Evolutionary conservation across 2,888 invertebrate species (phyloP).

Genomic region (Drosophila nr. medialis): DNA sequence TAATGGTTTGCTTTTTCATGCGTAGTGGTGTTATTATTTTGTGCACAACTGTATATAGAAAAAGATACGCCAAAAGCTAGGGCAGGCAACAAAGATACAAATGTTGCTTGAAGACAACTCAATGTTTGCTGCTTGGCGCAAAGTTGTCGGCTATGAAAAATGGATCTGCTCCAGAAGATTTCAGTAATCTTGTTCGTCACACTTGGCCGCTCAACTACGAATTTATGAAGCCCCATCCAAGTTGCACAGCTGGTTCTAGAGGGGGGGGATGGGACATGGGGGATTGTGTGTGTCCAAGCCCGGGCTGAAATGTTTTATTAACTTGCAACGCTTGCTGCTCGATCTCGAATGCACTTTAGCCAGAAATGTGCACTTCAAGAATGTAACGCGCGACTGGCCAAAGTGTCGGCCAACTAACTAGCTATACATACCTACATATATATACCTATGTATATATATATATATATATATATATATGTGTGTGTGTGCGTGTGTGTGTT

Average conservation of each 20-base stretch:
- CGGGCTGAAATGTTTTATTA: slow-evolving; percentile 67
- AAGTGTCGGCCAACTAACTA: slow-evolving; percentile 55
- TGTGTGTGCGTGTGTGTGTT: slow-evolving; percentile 48
- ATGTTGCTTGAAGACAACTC: slow-evolving; percentile 52
- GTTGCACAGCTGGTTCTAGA: slow-evolving; percentile 44
- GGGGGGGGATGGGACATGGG: slow-evolving; percentile 3
- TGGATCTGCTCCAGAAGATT: slow-evolving; percentile 85
- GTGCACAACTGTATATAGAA: not conserved
- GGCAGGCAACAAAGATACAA: slow-evolving; percentile 32
- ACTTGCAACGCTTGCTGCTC: slow-evolving; percentile 66
- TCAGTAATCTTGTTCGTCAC: slow-evolving; percentile 84
- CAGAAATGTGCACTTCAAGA: slow-evolving; percentile 71
- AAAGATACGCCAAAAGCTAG: slow-evolving; percentile 20
- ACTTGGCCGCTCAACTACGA: slow-evolving; percentile 84
- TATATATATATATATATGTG: slow-evolving; percentile 4
- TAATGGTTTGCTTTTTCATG: not conserved
- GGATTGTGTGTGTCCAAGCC: slow-evolving; percentile 25
- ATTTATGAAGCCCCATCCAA: slow-evolving; percentile 75
- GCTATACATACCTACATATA: slow-evolving; percentile 24
- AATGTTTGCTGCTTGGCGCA: slow-evolving; percentile 46
- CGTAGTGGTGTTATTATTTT: not conserved
- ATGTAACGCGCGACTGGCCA: slow-evolving; percentile 73
- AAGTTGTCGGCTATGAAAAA: slow-evolving; percentile 81
- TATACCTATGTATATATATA: too few relatives aligned
- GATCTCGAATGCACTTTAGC: slow-evolving; percentile 49